A percentile compares a stretch with the other conserved stretches of the same genome.
These are phyloP conservation scores for Etheostoma cragini DNA, from an alignment of 2,113 vertebrate genomes.

Conservation along the genomic window DNA sequence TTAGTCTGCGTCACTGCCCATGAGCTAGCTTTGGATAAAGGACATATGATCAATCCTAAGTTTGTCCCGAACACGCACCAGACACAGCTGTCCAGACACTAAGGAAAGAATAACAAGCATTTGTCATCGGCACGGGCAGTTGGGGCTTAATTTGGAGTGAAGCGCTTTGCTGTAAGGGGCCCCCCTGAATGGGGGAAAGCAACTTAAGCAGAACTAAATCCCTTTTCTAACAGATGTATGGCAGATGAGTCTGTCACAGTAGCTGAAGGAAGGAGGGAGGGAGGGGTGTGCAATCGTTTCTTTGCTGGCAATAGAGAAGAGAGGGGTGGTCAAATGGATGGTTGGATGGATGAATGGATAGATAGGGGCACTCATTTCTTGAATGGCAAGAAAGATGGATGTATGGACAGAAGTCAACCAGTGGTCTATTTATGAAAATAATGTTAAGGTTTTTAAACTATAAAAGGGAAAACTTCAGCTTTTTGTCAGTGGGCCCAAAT, in stretches of 20 bases:
- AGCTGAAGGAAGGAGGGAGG: constrained; percentile 53
- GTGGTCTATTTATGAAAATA: neutral
- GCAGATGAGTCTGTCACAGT: constrained; percentile 76
- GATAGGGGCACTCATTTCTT: constrained; percentile 2
- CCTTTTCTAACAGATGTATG: constrained; percentile 79
- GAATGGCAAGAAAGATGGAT: neutral
- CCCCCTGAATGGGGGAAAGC: constrained; percentile 61
- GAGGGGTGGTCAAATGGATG: constrained; percentile 27
- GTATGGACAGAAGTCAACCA: neutral
- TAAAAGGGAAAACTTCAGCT: neutral
- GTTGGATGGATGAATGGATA: neutral
- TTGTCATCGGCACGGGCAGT: constrained; percentile 53
- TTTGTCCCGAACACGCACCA: constrained; percentile 34
- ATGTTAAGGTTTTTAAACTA: neutral
- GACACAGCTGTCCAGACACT: constrained; percentile 64
- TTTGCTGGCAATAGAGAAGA: constrained; percentile 23
- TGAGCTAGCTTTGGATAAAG: constrained; percentile 56
- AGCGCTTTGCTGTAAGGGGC: constrained; percentile 43
- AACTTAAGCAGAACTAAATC: constrained; percentile 80
- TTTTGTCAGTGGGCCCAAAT: neutral
- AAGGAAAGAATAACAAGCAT: constrained; percentile 55
- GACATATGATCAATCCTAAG: constrained; percentile 60
- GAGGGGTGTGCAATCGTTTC: constrained; percentile 14
- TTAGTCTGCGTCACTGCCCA: constrained; percentile 27
- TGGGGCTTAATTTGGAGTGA: constrained; percentile 60